Evolutionary conservation across 2,113 vertebrate genomes (phyloP), one percentile per base, ranked within the genome.

Genomic region (Varanus salvator): DNA sequence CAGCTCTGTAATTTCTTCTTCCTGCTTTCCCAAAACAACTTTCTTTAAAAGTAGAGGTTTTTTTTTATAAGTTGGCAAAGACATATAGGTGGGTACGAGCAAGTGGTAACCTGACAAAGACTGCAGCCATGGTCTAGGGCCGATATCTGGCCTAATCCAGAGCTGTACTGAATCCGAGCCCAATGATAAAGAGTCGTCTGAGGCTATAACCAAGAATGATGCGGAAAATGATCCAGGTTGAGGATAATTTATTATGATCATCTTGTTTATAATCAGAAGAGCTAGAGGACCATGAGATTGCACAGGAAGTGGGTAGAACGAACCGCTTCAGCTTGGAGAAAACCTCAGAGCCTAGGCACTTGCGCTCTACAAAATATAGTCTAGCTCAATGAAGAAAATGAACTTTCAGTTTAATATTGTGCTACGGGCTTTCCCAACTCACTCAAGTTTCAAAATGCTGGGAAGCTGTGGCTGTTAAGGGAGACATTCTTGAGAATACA

Each of bases 1-100:
- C 2, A 2, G 3, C 1, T 90, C 93, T 77, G 80, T 90, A 50
- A 89, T 92, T 95, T 92, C 34, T 88, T 44, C 80, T 76, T 91
- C 90, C 84, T 83, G 87, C 23, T 3, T 80, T 80, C 25, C 57
- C 68, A 76, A 66, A 92, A 93, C 91, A 92, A 69, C 84, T n/a
- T 50, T 54, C 29, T 71, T 60, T 7, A n/a, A 86, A 81, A 90
- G 34, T 77, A 93, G 38, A 84, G 87, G 8, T n/a, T n/a, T 15
- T n/a, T 15, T 48, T 90, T 88, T 87, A 23, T 11, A 71, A 78
- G 38, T 80, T 1, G 15, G 31, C 14, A 23, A 87, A 68, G 77
- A 69, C 66, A 29, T 80, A 72, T 57, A 52, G 52, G 57, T 81
- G 78, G 34, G 21, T 81, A 81, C 84, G 29, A 85, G n/a, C 48